phyloP scores from a whole-genome alignment of 2,888 invertebrate species.

The Euclidia mi region DNA sequence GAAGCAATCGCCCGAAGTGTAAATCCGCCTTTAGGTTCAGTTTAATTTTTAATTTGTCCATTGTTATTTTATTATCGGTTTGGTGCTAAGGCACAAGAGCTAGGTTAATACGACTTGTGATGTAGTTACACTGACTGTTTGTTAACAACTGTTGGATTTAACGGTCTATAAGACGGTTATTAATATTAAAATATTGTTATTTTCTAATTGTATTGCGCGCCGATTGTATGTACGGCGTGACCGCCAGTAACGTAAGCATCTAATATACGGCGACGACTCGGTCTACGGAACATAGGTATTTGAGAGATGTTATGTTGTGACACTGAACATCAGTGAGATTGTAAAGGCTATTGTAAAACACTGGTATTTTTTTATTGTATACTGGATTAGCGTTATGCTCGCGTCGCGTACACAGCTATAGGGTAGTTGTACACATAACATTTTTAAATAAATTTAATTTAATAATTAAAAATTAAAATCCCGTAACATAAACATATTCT shows the following conservation, averaged over 20 bases:
- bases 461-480: no score
- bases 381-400: slow-evolving; percentile 60
- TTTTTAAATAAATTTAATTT: no score
- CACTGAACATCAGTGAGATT: slow-evolving; percentile 35
- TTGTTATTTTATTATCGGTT: slow-evolving; percentile 37
- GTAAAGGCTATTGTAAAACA: slow-evolving; percentile 53
- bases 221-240: slow-evolving; percentile 20
- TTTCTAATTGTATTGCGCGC: slow-evolving; percentile 40
- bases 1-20: slow-evolving; percentile 31
- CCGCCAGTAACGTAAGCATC: slow-evolving; percentile 28
- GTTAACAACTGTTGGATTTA: slow-evolving; percentile 60
- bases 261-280: slow-evolving; percentile 20
- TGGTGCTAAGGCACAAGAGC: slow-evolving; percentile 58
- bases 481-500: no score
- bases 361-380: slow-evolving; percentile 55
- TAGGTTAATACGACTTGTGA: slow-evolving; percentile 63
- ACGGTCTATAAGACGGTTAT: slow-evolving; percentile 75
- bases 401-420: slow-evolving; percentile 78
- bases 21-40: slow-evolving; percentile 55
- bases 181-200: slow-evolving; percentile 49
- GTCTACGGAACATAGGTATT: slow-evolving; percentile 35
- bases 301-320: slow-evolving; percentile 36
- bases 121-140: slow-evolving; percentile 62
- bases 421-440: slow-evolving; percentile 84
- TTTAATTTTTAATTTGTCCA: slow-evolving; percentile 38